A percentile compares a stretch with the other conserved stretches of the same genome.
Conservation (phyloP, 2,797 vertebrate genomes). For the Helostoma temminkii region DNA sequence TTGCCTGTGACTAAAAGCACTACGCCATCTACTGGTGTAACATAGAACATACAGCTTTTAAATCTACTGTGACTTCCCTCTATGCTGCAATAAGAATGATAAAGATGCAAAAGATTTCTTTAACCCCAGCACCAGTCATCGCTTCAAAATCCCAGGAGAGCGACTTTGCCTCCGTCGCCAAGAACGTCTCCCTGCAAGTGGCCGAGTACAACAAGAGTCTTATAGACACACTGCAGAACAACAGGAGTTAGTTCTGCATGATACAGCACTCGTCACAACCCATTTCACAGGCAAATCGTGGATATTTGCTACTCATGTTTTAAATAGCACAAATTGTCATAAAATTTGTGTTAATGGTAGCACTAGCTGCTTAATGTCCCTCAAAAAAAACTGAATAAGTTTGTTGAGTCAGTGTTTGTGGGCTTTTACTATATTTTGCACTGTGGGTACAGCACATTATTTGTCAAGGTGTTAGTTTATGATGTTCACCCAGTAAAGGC, state of each 20-base stretch:
- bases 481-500: too few species aligned
- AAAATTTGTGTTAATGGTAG: too few species aligned
- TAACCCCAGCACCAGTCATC: constrained; percentile 88
- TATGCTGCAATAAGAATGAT: too few species aligned
- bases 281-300: too few species aligned
- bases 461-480: neutral
- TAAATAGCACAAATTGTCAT: neutral
- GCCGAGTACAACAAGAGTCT: constrained; percentile 92
- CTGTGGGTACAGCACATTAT: neutral
- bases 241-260: constrained; percentile 80
- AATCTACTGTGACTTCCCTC: too few species aligned
- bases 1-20: too few species aligned
- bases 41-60: too few species aligned
- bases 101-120: too few species aligned
- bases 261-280: neutral
- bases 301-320: neutral
- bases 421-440: constrained; percentile 1
- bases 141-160: constrained; percentile 94
- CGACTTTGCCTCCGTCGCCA: constrained; percentile 88
- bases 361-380: neutral
- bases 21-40: too few species aligned
- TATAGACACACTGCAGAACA: constrained; percentile 87
- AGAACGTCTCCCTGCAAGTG: constrained; percentile 88
- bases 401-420: neutral
- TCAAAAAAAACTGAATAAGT: neutral